A percentile compares a stretch with the other conserved stretches of the same genome.
Conservation (phyloP, 2,888 invertebrate species). For the Dynastes grantii region DNA sequence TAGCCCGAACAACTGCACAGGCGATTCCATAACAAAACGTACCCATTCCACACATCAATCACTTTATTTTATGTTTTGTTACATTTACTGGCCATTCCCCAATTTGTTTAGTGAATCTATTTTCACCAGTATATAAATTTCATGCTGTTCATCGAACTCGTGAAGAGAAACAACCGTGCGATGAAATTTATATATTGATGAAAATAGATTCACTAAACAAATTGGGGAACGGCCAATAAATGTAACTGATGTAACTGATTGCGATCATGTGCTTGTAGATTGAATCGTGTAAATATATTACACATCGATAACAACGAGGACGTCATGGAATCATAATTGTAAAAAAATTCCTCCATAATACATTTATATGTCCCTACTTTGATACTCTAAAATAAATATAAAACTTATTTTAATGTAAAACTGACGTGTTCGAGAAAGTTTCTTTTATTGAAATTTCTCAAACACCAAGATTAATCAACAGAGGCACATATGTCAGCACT, state of each 20-base stretch:
- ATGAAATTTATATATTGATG: slow-evolving; percentile 12
- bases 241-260: not conserved
- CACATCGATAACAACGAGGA: not conserved
- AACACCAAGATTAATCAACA: no score
- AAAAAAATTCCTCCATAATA: no score
- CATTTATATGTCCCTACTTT: no score
- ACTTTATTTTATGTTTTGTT: slow-evolving; percentile 20
- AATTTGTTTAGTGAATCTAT: slow-evolving; percentile 28
- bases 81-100: slow-evolving; percentile 6
- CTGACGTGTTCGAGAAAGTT: no score
- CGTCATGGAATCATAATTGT: not conserved
- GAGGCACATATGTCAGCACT: no score
- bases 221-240: slow-evolving; percentile 5
- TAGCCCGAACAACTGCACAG: slow-evolving; percentile 24
- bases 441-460: no score
- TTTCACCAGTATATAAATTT: slow-evolving; percentile 20
- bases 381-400: no score
- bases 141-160: no score
- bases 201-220: slow-evolving; percentile 31
- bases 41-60: not conserved
- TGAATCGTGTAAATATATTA: slow-evolving; percentile 12
- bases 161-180: no score
- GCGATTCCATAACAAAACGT: slow-evolving; percentile 10
- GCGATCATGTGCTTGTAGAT: not conserved
- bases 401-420: no score